A percentile compares a stretch with the other conserved stretches of the same genome.
Conservation (phyloP, 2,113 vertebrate species). For the Egretta garzetta region DNA sequence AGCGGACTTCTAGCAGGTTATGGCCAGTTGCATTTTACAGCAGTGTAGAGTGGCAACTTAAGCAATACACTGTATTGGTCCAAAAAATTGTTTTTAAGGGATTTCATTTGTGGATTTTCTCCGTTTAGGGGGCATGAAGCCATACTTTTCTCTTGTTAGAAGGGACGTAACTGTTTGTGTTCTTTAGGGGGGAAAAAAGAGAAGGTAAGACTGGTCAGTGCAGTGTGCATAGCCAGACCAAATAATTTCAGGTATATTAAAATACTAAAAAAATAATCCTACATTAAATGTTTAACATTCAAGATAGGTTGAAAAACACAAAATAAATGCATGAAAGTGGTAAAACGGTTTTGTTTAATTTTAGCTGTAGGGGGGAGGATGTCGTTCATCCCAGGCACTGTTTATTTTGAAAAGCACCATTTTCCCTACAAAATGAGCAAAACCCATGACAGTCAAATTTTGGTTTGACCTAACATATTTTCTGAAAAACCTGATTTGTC, state of each 20-base stretch:
- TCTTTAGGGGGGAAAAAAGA: background rate
- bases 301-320: background rate
- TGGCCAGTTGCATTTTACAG: background rate
- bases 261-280: background rate
- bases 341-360: background rate
- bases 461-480: background rate
- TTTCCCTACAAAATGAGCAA: background rate
- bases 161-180: background rate
- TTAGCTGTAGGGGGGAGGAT: background rate
- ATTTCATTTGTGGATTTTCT: background rate
- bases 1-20: background rate
- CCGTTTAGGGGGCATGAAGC: background rate
- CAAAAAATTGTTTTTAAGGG: background rate
- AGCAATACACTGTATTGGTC: fast-evolving
- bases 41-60: background rate
- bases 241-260: background rate
- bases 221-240: background rate
- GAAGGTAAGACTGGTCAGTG: background rate
- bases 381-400: background rate
- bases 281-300: background rate
- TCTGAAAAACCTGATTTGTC: background rate
- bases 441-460: background rate
- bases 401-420: background rate
- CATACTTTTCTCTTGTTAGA: background rate
- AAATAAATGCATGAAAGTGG: background rate